Base-by-base conservation (phyloP, 2,113 vertebrate genomes). In the Balaeniceps rex region DNA sequence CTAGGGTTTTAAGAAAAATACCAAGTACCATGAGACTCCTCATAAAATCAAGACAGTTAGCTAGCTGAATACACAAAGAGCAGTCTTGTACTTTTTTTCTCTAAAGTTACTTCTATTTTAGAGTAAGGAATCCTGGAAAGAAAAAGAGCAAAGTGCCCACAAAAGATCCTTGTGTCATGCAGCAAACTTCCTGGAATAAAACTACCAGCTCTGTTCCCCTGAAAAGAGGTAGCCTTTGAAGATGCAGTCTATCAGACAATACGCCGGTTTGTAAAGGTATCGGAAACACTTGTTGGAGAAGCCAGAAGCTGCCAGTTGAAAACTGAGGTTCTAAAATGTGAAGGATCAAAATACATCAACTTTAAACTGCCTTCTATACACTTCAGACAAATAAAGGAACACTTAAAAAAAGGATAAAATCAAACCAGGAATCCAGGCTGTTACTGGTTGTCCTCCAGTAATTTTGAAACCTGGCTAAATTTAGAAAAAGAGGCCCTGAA, bases 41-140 rank as follows among this genome's bases (percentile, higher is more conserved):
- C 94, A 74, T 97, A 97, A 97, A 95, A 94, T 70, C 87, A 78
- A 63, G 87, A 96, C 87, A 94, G 78, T 91, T 91, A 68, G 33
- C 81, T 87, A 85, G 75, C 70, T 96, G 85, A 91, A 95, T 44
- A 88, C 71, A 94, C 82, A 97, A 95, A 96, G 91, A 96, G 18
- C 25, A 34, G 55, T 81, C 76, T 91, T 95, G 82, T 96, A 22
- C 28, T 91, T 88, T 72, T 65, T 58, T 72, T 33, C 55, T 74
- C 93, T 91, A 40, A 90, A 75, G 60, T 70, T 74, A 46, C 75
- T 85, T 89, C 80, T 92, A 72, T 72, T 88, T 94, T 96, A 91
- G 63, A 66, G 25, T 47, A 60, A 94, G 63, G 89, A 88, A 91
- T 94, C 75, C 84, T 83, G 92, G 87, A 94, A 95, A 95, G 87